These are phyloP conservation scores for Galleria mellonella DNA, from an alignment of 1,140 invertebrate genomes.

Conservation along the genomic window DNA sequence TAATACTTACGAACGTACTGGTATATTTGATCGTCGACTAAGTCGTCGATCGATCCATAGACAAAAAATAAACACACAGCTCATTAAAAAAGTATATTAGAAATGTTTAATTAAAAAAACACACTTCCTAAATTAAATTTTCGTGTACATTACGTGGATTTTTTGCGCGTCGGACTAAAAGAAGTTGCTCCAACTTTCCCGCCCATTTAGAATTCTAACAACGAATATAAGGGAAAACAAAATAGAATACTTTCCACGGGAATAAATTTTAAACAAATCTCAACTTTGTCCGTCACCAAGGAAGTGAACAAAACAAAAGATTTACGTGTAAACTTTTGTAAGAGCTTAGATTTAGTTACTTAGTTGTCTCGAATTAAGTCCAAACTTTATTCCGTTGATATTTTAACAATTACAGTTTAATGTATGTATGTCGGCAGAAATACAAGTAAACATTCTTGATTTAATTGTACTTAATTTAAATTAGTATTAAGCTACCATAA, in stretches of 20 bases:
- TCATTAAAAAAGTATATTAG: too few relatives aligned
- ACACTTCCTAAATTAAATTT: constrained; percentile 23
- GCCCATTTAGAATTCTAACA: constrained; percentile 52
- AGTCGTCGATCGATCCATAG: too few relatives aligned
- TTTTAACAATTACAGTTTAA: constrained; percentile 22
- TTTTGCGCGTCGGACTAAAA: constrained; percentile 17
- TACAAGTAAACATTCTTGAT: too few relatives aligned
- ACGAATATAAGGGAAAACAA: constrained; percentile 43
- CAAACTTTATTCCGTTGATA: constrained; percentile 2
- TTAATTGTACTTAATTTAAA: too few relatives aligned
- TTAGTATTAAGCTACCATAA: too few relatives aligned
- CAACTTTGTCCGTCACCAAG: constrained; percentile 39
- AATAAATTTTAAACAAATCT: constrained; percentile 62
- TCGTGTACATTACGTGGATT: constrained; percentile 18
- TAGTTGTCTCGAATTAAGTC: constrained; percentile 19
- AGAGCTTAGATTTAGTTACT: constrained; percentile 32
- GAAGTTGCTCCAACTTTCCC: constrained; percentile 17
- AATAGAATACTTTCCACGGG: constrained; percentile 34
- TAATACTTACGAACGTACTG: too few relatives aligned
- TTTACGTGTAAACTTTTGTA: constrained; percentile 37
- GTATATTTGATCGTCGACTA: too few relatives aligned
- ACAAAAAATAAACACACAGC: too few relatives aligned
- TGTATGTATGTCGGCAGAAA: too few relatives aligned
- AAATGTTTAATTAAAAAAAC: neutral
- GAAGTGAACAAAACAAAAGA: constrained; percentile 44